Conservation (phyloP, 2,888 invertebrate genomes). For the Agrochola macilenta region DNA sequence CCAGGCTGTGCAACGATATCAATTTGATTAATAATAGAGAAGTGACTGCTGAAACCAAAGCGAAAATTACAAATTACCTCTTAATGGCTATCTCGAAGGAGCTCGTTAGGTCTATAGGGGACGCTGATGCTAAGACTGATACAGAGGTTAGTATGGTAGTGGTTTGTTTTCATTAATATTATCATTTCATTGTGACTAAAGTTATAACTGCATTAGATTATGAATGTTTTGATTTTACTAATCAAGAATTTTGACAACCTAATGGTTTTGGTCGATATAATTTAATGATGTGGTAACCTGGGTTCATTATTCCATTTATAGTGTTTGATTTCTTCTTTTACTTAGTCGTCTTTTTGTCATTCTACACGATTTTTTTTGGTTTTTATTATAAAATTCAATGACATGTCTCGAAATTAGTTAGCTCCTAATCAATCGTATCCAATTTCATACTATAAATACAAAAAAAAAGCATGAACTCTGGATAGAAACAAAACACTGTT, state of each 20-base stretch:
- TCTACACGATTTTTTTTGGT: background rate
- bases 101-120: conserved; percentile 88
- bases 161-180: conserved; percentile 59
- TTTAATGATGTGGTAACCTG: conserved; percentile 54
- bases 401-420: background rate
- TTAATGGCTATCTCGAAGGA: conserved; percentile 89
- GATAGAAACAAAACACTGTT: background rate
- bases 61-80: conserved; percentile 89
- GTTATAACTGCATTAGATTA: conserved; percentile 74
- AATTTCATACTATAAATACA: background rate
- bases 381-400: background rate
- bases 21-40: conserved; percentile 77
- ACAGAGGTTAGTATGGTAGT: conserved; percentile 85
- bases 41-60: conserved; percentile 85
- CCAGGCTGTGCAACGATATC: conserved; percentile 84
- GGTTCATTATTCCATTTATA: conserved; percentile 23
- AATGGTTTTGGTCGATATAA: conserved; percentile 74
- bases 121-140: conserved; percentile 89
- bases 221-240: conserved; percentile 65
- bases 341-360: background rate
- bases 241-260: conserved; percentile 69
- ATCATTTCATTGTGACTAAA: conserved; percentile 81
- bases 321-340: background rate
- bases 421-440: background rate
- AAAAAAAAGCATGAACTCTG: background rate